phyloP scores from a whole-genome alignment of 1,140 invertebrate species.

The Drosophila murphyi region DNA sequence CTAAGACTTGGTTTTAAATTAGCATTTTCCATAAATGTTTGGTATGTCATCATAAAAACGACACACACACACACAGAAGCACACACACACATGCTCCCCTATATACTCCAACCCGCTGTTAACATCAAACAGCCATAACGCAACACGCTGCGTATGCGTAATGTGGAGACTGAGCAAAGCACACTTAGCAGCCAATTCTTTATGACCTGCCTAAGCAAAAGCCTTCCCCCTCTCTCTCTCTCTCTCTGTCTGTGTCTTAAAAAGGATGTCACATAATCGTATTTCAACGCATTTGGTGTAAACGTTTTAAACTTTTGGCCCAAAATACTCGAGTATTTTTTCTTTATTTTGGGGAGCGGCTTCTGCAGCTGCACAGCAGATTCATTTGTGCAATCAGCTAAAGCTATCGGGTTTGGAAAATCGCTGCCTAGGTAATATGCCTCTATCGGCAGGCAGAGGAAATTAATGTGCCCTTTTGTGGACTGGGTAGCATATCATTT shows the following conservation, averaged over 20 bases:
- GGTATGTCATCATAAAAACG: conserved; percentile 74
- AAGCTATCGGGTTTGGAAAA: conserved; percentile 62
- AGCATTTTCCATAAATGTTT: conserved; percentile 80
- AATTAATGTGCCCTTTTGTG: conserved; percentile 80
- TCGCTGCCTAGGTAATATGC: conserved; percentile 67
- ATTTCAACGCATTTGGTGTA: conserved; percentile 49
- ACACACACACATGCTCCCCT: conserved; percentile 25
- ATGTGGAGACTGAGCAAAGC: conserved; percentile 34
- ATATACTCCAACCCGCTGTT: conserved; percentile 33
- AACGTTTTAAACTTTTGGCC: conserved; percentile 40
- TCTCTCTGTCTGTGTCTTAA: background rate
- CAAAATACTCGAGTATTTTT: conserved; percentile 8
- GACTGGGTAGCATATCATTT: conserved; percentile 34
- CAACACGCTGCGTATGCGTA: conserved; percentile 77
- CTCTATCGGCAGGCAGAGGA: conserved; percentile 56
- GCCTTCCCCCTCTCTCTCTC: no score
- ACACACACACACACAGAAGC: conserved; percentile 35
- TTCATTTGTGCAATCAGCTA: conserved; percentile 68
- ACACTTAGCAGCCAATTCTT: conserved; percentile 24
- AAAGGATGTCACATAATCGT: conserved; percentile 34
- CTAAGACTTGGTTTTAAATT: conserved; percentile 72
- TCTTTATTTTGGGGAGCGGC: conserved; percentile 2
- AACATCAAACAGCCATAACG: conserved; percentile 68
- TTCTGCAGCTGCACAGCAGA: conserved; percentile 30
- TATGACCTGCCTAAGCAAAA: conserved; percentile 16